Conservation (phyloP, 2,797 vertebrate genomes). For the Gymnopithys bicolor region DNA sequence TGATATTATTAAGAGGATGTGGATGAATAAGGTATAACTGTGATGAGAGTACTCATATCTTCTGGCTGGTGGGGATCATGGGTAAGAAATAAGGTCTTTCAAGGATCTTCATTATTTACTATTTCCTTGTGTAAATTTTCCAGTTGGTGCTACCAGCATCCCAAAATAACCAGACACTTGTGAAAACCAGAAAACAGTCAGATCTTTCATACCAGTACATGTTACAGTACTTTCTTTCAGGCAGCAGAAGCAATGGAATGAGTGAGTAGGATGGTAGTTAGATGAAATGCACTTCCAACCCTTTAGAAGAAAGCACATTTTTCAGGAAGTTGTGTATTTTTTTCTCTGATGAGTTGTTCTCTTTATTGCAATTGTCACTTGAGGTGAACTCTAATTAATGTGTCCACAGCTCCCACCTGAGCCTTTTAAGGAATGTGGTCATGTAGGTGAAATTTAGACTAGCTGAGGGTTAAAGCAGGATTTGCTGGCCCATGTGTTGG, state of each 20-base stretch:
- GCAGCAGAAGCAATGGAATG: neutral
- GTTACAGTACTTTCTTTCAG: neutral
- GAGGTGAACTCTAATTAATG: neutral
- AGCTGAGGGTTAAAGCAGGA: neutral
- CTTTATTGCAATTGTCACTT: neutral
- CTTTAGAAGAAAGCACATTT: neutral
- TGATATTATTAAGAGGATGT: neutral
- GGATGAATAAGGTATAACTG: neutral
- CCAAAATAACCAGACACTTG: neutral
- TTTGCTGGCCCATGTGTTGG: neutral
- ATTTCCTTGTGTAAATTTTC: neutral
- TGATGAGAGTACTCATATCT: neutral
- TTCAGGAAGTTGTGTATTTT: neutral
- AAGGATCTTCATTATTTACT: neutral
- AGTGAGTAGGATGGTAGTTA: neutral
- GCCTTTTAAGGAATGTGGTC: neutral
- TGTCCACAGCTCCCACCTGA: neutral
- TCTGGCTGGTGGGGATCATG: rapidly evolving
- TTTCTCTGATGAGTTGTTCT: neutral
- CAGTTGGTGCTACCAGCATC: neutral
- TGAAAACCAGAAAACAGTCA: neutral
- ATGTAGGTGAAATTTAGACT: neutral
- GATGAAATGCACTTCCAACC: neutral
- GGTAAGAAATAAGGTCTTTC: neutral
- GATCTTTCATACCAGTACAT: neutral